Evolutionary conservation across 2,113 vertebrate species (phyloP).

Genomic region (Pseudois nayaur): DNA sequence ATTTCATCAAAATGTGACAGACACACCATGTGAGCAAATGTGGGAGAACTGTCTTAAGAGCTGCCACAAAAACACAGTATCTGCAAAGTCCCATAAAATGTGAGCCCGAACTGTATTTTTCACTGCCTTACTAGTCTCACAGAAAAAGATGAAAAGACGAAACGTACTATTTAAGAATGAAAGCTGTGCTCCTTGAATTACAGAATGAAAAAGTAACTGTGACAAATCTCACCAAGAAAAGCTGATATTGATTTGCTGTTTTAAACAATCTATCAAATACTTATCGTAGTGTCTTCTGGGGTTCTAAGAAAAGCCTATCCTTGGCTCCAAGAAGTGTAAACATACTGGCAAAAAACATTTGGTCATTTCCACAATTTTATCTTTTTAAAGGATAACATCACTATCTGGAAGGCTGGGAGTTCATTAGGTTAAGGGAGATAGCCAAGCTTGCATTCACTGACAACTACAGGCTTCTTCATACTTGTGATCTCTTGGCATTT

Average conservation of each 20-base stretch:
- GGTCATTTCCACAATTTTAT: not conserved
- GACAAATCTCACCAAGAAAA: not conserved
- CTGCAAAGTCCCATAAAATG: not conserved
- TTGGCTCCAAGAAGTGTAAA: accelerated
- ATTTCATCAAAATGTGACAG: not conserved
- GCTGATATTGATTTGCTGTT: not conserved
- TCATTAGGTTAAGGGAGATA: not conserved
- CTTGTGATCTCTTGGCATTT: not conserved
- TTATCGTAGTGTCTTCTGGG: not conserved
- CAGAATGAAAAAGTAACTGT: not conserved
- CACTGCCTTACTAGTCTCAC: not conserved
- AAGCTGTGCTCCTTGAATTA: not conserved
- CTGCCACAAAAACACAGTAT: not conserved
- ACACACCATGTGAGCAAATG: not conserved
- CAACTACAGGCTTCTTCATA: not conserved
- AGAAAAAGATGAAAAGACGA: not conserved
- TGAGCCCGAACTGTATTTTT: not conserved
- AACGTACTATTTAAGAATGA: not conserved
- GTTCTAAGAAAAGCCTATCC: not conserved
- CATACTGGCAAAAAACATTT: not conserved
- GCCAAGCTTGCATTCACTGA: not conserved
- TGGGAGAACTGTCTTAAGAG: not conserved
- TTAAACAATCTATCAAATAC: not conserved
- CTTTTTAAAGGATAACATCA: not conserved
- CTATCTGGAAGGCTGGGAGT: not conserved